These are phyloP conservation scores for Drosophila serrata DNA, from an alignment of 1,140 invertebrate species.

Conservation along the genomic window DNA sequence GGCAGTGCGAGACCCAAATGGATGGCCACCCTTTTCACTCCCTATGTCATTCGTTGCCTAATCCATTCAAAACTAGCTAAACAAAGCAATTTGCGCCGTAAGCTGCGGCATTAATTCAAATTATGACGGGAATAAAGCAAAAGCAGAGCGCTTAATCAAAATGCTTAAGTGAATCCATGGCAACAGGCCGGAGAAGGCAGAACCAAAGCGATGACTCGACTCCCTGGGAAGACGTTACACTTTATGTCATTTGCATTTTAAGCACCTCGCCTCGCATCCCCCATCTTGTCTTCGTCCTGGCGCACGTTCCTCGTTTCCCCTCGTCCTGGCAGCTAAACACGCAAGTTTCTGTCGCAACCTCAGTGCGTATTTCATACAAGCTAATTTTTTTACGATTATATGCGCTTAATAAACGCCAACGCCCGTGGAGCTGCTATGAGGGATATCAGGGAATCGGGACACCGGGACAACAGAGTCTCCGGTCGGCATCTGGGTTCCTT, in stretches of 20 bases:
- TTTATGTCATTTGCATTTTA: constrained; percentile 56
- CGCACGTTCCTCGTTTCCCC: constrained; percentile 1
- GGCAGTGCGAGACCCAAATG: neutral
- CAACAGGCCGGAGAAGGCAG: constrained; percentile 5
- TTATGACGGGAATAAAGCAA: constrained; percentile 48
- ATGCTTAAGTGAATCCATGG: constrained; percentile 49
- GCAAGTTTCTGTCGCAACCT: constrained; percentile 25
- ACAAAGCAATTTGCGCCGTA: constrained; percentile 43
- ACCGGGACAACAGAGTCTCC: constrained; percentile 21
- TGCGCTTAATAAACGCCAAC: constrained; percentile 64
- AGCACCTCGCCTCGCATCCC: constrained; percentile 3
- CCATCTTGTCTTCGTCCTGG: neutral
- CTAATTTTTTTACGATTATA: constrained; percentile 76
- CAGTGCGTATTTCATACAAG: constrained; percentile 59
- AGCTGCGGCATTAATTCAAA: constrained; percentile 42
- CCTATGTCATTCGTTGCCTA: constrained; percentile 6
- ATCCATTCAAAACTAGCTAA: constrained; percentile 50
- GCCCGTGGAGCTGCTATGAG: constrained; percentile 49
- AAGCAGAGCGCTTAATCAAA: constrained; percentile 49
- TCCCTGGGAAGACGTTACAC: constrained; percentile 36
- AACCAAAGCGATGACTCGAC: constrained; percentile 27
- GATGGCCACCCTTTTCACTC: constrained; percentile 7
- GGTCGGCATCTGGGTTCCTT: constrained; percentile 16
- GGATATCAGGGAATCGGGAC: constrained; percentile 43
- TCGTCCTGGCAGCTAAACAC: constrained; percentile 1